Conservation (phyloP, 2,113 vertebrate genomes). For the Bostrychus sinensis region DNA sequence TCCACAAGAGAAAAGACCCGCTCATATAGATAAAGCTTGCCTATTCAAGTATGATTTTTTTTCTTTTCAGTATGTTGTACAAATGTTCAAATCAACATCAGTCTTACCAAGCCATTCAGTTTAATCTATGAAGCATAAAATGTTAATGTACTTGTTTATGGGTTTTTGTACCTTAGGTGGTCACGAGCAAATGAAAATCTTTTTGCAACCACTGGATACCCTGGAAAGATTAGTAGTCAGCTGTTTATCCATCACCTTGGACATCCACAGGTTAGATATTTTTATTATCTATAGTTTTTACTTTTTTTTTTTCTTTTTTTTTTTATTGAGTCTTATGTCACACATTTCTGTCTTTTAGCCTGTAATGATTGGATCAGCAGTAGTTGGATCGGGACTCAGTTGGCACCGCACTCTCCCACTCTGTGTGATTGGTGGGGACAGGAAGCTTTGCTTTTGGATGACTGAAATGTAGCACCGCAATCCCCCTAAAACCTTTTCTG, state of each 20-base stretch:
- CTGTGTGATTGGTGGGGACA: slow-evolving; percentile 90
- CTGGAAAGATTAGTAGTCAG: slow-evolving; percentile 91
- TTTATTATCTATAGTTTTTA: background rate
- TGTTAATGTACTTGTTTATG: slow-evolving; percentile 3
- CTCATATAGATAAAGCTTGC: slow-evolving; percentile 88
- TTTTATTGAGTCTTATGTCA: slow-evolving; percentile 1
- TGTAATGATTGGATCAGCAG: slow-evolving; percentile 84
- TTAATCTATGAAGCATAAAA: background rate
- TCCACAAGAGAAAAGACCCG: slow-evolving; percentile 91
- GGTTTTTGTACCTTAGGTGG: slow-evolving; percentile 81
- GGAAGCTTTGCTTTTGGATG: slow-evolving; percentile 94
- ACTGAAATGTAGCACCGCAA: slow-evolving; percentile 93
- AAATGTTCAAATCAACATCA: no score
- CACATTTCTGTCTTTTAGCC: slow-evolving; percentile 77
- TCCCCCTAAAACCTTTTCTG: background rate
- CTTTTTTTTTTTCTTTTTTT: background rate
- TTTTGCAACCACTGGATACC: slow-evolving; percentile 94
- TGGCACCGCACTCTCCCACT: slow-evolving; percentile 94
- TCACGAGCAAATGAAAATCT: slow-evolving; percentile 90
- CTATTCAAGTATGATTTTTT: slow-evolving; percentile 84
- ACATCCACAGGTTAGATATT: slow-evolving; percentile 88
- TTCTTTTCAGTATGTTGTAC: no score
- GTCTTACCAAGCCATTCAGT: background rate
- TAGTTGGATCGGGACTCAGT: slow-evolving; percentile 90
- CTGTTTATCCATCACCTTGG: slow-evolving; percentile 93